These are phyloP conservation scores for Trachelus stipa DNA, from an alignment of 2,888 invertebrate species.

Conservation along the genomic window DNA sequence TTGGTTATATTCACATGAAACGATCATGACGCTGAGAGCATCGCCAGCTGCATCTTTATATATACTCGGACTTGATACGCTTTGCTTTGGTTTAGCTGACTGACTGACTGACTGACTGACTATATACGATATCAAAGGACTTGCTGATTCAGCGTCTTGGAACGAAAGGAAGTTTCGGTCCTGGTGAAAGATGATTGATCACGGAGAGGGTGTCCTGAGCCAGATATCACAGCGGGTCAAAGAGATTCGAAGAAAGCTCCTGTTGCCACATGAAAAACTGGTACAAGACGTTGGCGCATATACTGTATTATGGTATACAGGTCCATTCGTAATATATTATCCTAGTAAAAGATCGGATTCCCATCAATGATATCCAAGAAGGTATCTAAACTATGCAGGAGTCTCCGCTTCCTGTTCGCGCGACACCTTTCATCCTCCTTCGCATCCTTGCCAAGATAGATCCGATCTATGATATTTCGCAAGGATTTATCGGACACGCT, in stretches of 20 bases:
- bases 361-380: neutral
- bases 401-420: neutral
- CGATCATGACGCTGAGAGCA: neutral
- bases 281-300: neutral
- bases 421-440: neutral
- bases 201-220: slow-evolving; percentile 42
- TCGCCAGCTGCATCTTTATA: neutral
- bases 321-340: neutral
- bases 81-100: neutral
- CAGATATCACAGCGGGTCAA: slow-evolving; percentile 17
- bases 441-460: neutral
- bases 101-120: neutral
- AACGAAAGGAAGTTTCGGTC: slow-evolving; percentile 34
- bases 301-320: neutral
- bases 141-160: slow-evolving; percentile 47
- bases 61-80: neutral
- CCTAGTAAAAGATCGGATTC: neutral
- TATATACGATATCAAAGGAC: slow-evolving; percentile 37
- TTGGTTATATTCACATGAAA: neutral
- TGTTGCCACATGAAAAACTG: neutral
- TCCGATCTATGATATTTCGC: slow-evolving; percentile 18
- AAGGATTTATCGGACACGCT: slow-evolving; percentile 43
- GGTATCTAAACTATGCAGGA: neutral
- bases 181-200: slow-evolving; percentile 43
- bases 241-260: neutral